These are phyloP conservation scores for Porites evermanni DNA, from an alignment of 92 coral and sea anemone genomes.

Conservation along the genomic window DNA sequence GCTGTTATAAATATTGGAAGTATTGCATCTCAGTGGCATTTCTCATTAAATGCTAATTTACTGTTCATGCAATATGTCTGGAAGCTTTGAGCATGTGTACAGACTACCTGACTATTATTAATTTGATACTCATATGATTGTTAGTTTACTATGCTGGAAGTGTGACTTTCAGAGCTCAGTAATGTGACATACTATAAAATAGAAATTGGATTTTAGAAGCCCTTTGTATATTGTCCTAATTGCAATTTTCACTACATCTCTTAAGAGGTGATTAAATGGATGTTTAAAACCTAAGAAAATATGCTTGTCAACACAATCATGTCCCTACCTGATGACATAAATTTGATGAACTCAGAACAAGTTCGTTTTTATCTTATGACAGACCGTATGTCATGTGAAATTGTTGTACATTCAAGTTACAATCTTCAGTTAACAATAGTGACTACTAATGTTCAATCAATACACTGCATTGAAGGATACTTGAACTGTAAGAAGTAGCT, in stretches of 20 bases:
- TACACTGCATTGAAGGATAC: not conserved
- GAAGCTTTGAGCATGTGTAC: not conserved
- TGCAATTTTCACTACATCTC: not conserved
- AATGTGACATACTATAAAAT: not conserved
- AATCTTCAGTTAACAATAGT: not conserved
- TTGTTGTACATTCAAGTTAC: not conserved
- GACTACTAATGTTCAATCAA: not conserved
- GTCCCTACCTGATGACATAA: too few relatives aligned
- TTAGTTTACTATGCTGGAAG: not conserved
- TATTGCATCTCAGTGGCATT: not conserved
- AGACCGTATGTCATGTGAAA: too few relatives aligned
- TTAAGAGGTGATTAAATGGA: not conserved
- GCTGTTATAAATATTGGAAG: constrained; percentile 15
- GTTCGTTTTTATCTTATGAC: too few relatives aligned
- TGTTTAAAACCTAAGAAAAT: too few relatives aligned
- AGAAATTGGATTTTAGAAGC: not conserved
- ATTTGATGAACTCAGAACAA: too few relatives aligned
- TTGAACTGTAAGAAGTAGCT: not conserved
- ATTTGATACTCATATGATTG: not conserved
- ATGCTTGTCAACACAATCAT: too few relatives aligned
- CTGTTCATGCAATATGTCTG: not conserved
- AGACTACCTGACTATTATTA: not conserved
- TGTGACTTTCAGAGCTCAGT: not conserved
- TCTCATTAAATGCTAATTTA: not conserved
- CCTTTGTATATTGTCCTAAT: not conserved